Evolutionary conservation across 2,888 invertebrate species (phyloP).

Genomic region (Argyresthia goedartella): DNA sequence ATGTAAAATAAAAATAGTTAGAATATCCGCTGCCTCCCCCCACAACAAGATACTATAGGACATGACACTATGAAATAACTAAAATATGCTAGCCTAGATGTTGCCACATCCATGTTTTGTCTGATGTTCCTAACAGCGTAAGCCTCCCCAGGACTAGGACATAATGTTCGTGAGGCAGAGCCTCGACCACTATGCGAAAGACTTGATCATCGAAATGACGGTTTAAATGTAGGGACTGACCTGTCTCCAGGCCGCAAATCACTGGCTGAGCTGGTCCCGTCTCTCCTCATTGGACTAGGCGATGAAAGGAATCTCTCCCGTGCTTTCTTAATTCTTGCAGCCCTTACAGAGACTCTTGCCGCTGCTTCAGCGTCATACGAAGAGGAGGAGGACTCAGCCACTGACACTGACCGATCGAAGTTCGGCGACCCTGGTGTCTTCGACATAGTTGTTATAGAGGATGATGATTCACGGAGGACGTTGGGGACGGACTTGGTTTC

Average conservation of each 20-base stretch:
- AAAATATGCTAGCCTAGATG: too few relatives aligned
- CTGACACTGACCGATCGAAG: constrained; percentile 44
- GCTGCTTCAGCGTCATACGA: constrained; percentile 26
- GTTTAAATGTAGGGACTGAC: constrained; percentile 21
- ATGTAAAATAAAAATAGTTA: too few relatives aligned
- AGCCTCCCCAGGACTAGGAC: too few relatives aligned
- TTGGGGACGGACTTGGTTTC: constrained; percentile 18
- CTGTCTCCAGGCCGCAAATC: constrained; percentile 56
- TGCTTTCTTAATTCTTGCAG: constrained; percentile 76
- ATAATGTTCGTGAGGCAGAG: too few relatives aligned
- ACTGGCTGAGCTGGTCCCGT: constrained; percentile 55
- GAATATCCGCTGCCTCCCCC: too few relatives aligned
- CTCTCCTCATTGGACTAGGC: constrained; percentile 49
- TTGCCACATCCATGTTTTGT: too few relatives aligned
- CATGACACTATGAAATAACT: too few relatives aligned
- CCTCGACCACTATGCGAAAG: too few relatives aligned
- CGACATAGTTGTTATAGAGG: background rate
- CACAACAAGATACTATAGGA: too few relatives aligned
- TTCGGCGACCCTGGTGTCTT: background rate
- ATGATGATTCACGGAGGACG: background rate
- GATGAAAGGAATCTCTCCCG: constrained; percentile 79
- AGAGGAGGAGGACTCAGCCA: constrained; percentile 26
- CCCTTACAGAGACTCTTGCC: constrained; percentile 56
- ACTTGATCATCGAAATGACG: too few relatives aligned
- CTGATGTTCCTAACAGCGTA: too few relatives aligned